Evolutionary conservation across 2,113 vertebrate species (phyloP), one percentile per base, ranked within the genome.

Genomic region (Sarotherodon lohbergeri): DNA sequence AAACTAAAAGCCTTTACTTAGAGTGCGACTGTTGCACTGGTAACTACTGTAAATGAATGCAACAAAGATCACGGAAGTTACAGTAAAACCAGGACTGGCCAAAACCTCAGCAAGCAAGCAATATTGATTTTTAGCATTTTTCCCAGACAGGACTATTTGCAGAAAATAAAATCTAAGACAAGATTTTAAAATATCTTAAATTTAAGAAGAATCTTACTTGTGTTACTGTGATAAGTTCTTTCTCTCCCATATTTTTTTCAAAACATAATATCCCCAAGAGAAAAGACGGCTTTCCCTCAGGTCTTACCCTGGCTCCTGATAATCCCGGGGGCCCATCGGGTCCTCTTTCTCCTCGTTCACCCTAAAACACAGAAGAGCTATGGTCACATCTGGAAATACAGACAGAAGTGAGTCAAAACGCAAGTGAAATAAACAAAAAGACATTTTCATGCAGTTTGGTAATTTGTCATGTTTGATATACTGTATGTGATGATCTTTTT

Each of bases 301-400:
- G 43, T 96, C 98, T 98, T 95, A 99, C 98, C 97, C 91, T 94
- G 91, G 96, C 95, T 86, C 98, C 98, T 84, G 97, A 97, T 48
- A 86, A 50, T 61, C 98, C 98, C 66, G 92, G 89, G 80, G 98
- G 95, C 50, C 98, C 98, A 0, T 41, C 89, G 50, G 95, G 96
- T 83, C 98, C 98, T 79, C 82, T 78, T 80, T 94, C 95, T 56
- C 98, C 98, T 96, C 97, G 96, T 63, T 95, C 95, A 76, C 98
- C 98, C 98, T 99, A 85, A 84, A 90, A 63, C 3, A 80, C 5
- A 43, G 83, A 73, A 55, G 16, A 68, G 1, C 9, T 19, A 16
- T 11, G 24, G 24, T 76, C 41, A 76, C 24, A 76, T 76, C 9
- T 32, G 9, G 41, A 76, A 2, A 12, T 17, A 48, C 24, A 48